Conservation (phyloP, 2,888 invertebrate genomes). For the Lasioglossum leucozonium region DNA sequence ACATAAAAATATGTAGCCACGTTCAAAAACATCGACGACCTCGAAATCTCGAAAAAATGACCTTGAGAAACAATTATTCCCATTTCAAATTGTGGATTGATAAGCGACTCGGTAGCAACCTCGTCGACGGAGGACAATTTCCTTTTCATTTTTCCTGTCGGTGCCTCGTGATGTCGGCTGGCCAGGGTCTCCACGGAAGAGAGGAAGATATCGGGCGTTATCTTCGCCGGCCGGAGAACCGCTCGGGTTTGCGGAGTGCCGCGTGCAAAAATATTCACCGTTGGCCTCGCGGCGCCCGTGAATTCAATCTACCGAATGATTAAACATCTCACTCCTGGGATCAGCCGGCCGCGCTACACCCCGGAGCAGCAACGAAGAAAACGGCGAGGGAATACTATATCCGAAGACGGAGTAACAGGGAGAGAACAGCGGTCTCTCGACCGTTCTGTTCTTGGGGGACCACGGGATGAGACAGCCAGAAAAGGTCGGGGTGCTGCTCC, state of each 20-base stretch:
- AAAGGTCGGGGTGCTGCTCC: slow-evolving; percentile 57
- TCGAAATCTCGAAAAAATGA: too few species aligned
- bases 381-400: not conserved
- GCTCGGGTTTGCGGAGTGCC: slow-evolving; percentile 62
- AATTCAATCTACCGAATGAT: slow-evolving; percentile 81
- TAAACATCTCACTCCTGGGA: slow-evolving; percentile 76
- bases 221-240: not conserved
- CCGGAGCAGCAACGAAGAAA: not conserved
- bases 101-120: not conserved
- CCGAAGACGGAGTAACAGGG: not conserved
- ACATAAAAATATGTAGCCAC: too few species aligned
- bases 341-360: slow-evolving; percentile 37
- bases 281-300: slow-evolving; percentile 55
- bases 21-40: too few species aligned
- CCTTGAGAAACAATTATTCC: too few species aligned
- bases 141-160: not conserved
- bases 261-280: slow-evolving; percentile 78
- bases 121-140: not conserved
- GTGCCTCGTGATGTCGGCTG: not conserved
- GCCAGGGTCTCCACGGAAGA: not conserved
- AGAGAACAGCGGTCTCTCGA: not conserved
- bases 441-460: not conserved
- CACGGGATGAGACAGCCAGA: slow-evolving; percentile 53
- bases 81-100: not conserved
- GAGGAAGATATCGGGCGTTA: not conserved